Evolutionary conservation across 2,113 vertebrate species (phyloP), one percentile per base, ranked within the genome.

Genomic region (Motacilla alba): DNA sequence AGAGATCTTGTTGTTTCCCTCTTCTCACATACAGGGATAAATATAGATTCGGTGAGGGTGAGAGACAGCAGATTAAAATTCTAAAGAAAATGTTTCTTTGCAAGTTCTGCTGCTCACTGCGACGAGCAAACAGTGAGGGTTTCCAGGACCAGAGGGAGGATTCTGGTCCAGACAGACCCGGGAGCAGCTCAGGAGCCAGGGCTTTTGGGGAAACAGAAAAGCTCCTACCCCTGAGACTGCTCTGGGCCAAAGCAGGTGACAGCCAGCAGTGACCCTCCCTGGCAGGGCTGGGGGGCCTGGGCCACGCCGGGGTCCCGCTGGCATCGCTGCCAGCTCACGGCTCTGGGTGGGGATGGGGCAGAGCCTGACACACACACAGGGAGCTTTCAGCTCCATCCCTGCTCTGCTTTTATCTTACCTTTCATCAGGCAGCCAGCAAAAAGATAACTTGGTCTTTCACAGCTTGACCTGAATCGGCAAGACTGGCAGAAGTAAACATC

Each of bases 1-100:
- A 59, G 55, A 59, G 52, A 74, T 79, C 41, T 82, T 6, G 49
- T 83, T 84, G 73, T 55, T 94, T 64, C 60, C 56, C 22, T 94
- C 79, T 86, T 87, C 89, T 93, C 93, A 87, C 68, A 1, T 73
- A 75, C 83, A 46, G 23, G 23, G 82, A 72, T 76, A 94, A 96
- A 95, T 84, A 95, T 73, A 94, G 91, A 87, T 27, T 21, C 41
- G 39, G n/a, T 1, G 31, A 95, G 76, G 89, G 93, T 87, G 93
- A 96, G 78, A 95, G 95, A 94, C 94, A 55, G 84, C 2, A 46
- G 75, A 92, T 91, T 89, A 93, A 76, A 89, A 91, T 87, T 82
- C 89, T 10, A 20, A 66, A 52, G 69, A 30, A 87, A 87, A 73
- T 24, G 62, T 60, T 85, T 68, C 78, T 37, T 60, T 84, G 70